phyloP scores from a whole-genome alignment of 1,140 invertebrate species.

The Bilobella aurantiaca region DNA sequence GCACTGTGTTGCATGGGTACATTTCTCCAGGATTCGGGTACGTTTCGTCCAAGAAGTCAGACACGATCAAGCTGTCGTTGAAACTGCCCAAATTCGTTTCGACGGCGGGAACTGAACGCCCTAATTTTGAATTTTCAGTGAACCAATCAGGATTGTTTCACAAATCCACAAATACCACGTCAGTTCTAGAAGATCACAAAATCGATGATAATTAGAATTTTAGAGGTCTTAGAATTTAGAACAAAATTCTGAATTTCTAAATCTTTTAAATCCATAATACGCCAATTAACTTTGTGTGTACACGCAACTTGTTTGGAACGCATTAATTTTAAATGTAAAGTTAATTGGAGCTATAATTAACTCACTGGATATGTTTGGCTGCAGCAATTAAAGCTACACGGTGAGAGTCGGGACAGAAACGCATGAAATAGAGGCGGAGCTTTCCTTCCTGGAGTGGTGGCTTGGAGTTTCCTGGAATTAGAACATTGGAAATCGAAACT shows the following conservation, averaged over 20 bases:
- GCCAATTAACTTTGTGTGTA: too few species aligned
- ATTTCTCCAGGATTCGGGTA: slow-evolving; percentile 6
- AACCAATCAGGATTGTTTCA: slow-evolving; percentile 3
- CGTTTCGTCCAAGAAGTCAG: slow-evolving; percentile 10
- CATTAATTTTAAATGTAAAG: too few species aligned
- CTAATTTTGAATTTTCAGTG: not conserved
- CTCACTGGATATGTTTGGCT: not conserved
- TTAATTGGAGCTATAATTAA: too few species aligned
- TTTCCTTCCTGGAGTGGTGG: slow-evolving; percentile 41
- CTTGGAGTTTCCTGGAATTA: slow-evolving; percentile 41
- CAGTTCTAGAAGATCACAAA: slow-evolving; percentile 5
- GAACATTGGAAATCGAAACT: too few species aligned
- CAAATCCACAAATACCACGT: slow-evolving; percentile 3
- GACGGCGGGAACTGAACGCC: not conserved
- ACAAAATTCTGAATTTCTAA: too few species aligned
- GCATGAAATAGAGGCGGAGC: slow-evolving; percentile 50
- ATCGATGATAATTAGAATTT: not conserved
- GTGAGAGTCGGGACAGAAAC: slow-evolving; percentile 52
- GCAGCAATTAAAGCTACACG: not conserved
- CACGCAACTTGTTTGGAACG: too few species aligned
- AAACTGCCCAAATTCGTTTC: not conserved
- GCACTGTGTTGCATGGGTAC: slow-evolving; percentile 4
- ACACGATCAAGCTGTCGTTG: slow-evolving; percentile 1
- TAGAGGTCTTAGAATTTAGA: too few species aligned
- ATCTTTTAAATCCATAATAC: too few species aligned